Evolutionary conservation across 2,888 invertebrate species (phyloP).

Genomic region (Neoitamus cyanurus): DNA sequence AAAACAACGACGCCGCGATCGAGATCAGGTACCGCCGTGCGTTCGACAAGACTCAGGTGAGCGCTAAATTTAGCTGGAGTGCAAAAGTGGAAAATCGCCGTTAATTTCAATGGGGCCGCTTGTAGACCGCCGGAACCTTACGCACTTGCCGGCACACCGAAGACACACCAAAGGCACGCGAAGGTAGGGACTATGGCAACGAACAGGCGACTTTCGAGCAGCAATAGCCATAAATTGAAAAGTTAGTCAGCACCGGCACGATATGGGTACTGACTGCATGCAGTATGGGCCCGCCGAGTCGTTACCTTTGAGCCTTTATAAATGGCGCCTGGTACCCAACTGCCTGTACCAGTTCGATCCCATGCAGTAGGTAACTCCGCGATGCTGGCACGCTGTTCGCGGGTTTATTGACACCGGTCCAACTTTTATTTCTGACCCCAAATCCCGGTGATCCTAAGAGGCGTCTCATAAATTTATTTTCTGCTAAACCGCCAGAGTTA

Average conservation of each 20-base stretch:
- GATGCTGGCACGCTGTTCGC: not conserved
- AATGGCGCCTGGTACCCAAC: conserved; percentile 8
- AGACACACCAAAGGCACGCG: not conserved
- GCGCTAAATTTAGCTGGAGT: not conserved
- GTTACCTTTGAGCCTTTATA: not conserved
- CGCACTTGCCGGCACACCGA: not conserved
- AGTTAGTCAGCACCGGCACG: not conserved
- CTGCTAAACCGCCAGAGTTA: not conserved
- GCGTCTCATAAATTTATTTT: not conserved
- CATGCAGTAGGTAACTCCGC: not conserved
- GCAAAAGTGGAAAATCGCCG: conserved; percentile 9
- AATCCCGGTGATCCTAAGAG: not conserved
- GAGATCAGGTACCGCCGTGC: not conserved
- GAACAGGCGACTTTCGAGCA: not conserved
- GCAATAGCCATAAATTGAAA: not conserved
- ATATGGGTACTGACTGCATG: not conserved
- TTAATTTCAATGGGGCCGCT: not conserved
- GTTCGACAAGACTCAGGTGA: not conserved
- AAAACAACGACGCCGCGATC: not conserved
- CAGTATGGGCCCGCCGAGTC: not conserved
- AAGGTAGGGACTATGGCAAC: not conserved
- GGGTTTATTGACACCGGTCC: not conserved
- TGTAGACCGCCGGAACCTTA: not conserved
- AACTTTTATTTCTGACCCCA: conserved; percentile 15
- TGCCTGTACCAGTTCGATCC: not conserved